Evolutionary conservation across 2,888 invertebrate genomes (phyloP), one percentile per base, ranked within the genome.

Genomic region (Zaprionus obscuricornis): DNA sequence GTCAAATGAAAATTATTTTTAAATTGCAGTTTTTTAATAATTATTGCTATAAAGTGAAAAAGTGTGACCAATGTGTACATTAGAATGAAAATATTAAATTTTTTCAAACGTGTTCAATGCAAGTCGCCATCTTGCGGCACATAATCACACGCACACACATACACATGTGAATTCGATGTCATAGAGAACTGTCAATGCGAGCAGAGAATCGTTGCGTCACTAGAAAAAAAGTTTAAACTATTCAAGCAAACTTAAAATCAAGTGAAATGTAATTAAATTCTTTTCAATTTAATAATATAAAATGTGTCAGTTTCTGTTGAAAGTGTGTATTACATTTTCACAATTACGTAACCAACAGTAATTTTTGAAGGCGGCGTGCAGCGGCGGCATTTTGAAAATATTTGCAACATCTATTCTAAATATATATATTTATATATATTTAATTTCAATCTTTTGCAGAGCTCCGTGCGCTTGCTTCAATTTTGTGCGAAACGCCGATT

Each of bases 391-490:
- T 59, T 60, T 33, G 34, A 39, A 14, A n/a, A n/a, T n/a, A 70
- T 54, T 59, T 29, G 54, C 43, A 42, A 46, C 33, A 46, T 26
- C 5, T 47, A 17, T 43, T n/a, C n/a, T n/a, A n/a, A n/a, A 33
- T 26, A 31, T 11, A 39, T 5, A 39, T 34, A 26, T 6, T 42
- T 7, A 26, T 51, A 36, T 56, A 37, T 56, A 60, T 50, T 59
- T 62, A 45, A 70, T 75, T 56, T 73, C 66, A 70, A 74, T 86
- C 57, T 78, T 66, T 89, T 88, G 73, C 89, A 88, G 89, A 89
- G 88, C 85, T 84, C 83, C 82, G 85, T 85, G 87, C 85, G 89
- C 85, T 88, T 88, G 89, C 88, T 86, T 88, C 83, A 87, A 88
- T 84, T 79, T 77, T 84, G 87, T 87, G 70, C 85, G 78, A 74